Base-by-base conservation (phyloP, 2,797 vertebrate species). In the Microctenopoma lineatum region DNA sequence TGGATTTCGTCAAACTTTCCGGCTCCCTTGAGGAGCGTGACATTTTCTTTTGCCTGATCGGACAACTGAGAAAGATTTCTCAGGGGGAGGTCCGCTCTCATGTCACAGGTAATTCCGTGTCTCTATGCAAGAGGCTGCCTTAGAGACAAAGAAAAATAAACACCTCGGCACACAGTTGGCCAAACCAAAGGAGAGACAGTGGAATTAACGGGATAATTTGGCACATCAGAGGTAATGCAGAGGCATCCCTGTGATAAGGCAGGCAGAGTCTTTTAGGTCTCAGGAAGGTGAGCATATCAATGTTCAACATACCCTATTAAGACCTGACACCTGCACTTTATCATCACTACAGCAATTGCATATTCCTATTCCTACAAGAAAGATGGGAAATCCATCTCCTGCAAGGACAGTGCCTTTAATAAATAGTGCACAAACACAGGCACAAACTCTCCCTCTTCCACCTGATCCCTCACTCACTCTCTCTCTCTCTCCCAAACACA, bases 341-440 rank as follows among this genome's bases (percentile, higher is more conserved):
- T 94, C 92, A 92, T 90, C 87, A 89, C 87, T 86, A 89, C 91
- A 90, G 84, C 89, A 88, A 93, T 89, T 87, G 85, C 85, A 89
- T 90, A 90, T 92, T 89, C 85, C 83, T 81, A 84, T 87, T 88
- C 84, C 85, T 87, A 78, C 86, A 75, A 58, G 79, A 81, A 81
- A 82, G 80, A 88, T 75, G 83, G 82, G 85, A 80, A 89, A 89
- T 92, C 89, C 85, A 91, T 90, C 88, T 92, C 73, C 78, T 71
- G 73, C 80, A 87, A 87, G 86, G 88, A 89, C 84, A 87, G 70
- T 77, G 78, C 60, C 84, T 90, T 89, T 88, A 90, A 92, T 91
- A 92, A 89, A 91, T 85, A 91, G 83, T 80, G 76, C 77, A 81
- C 71, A 81, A 87, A 86, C 86, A 86, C 79, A 73, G 76, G 80